Conservation (phyloP, 2,797 vertebrate genomes). For the Scarus forsteni region DNA sequence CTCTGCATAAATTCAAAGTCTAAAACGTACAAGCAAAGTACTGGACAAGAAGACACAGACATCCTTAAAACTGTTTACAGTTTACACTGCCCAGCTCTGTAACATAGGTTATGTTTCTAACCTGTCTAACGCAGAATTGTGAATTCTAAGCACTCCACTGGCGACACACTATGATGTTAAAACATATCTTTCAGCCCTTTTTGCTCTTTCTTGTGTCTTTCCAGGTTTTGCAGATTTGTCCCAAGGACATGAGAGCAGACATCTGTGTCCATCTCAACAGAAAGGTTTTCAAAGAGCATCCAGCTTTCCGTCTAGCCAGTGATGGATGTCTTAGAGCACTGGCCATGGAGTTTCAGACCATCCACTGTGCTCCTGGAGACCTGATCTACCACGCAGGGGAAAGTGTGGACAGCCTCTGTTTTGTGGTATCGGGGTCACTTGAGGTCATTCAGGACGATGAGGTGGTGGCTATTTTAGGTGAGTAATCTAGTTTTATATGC, state of each 20-base stretch:
- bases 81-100: not conserved
- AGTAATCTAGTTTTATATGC: conserved; percentile 41
- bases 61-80: not conserved
- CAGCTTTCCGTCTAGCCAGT: conserved; percentile 95
- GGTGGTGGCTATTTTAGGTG: conserved; percentile 98
- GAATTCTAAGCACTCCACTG: too few species aligned
- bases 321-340: conserved; percentile 95
- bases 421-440: conserved; percentile 97
- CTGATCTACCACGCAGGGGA: conserved; percentile 98
- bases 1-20: too few species aligned
- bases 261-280: conserved; percentile 98
- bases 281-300: conserved; percentile 98
- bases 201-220: not conserved
- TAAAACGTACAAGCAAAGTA: too few species aligned
- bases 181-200: not conserved
- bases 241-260: conserved; percentile 98
- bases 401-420: conserved; percentile 98
- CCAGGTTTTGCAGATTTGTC: conserved; percentile 98
- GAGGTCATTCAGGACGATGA: conserved; percentile 99
- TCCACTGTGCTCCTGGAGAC: conserved; percentile 96
- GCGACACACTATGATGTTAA: not conserved
- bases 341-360: conserved; percentile 99
- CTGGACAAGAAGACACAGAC: too few species aligned
- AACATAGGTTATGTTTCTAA: too few species aligned
- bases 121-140: too few species aligned